Base-by-base conservation (phyloP, 2,888 invertebrate genomes). In the Apoda limacodes region DNA sequence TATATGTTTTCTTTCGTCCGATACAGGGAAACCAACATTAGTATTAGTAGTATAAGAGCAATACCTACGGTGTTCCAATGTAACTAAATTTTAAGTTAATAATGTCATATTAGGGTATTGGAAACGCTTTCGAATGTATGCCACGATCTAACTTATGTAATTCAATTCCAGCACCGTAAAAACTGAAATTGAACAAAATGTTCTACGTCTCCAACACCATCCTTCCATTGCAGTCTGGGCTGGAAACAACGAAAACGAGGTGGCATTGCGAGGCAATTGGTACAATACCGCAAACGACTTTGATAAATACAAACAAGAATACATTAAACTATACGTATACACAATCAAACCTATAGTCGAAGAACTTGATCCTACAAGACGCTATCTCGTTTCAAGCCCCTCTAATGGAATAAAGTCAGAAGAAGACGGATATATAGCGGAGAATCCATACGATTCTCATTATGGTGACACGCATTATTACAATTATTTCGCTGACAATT, bases 241-340 rank as follows among this genome's bases (percentile, higher is more conserved):
- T n/a, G 95, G 90, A 3, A 98, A 98, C 64, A 98, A 98, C 60
- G 98, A 98, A 70, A 98, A 98, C 57, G 98, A 98, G 76, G 90
- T 87, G 3, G 97, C 95, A 0, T 60, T 97, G 4, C 82, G 87
- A 25, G 87, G 87, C 22, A 87, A 92, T 59, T 97, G 96, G 97
- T 89, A 90, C 56, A 58, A 60, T 2, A 88, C 89, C 0, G 46
- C 53, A 1, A 29, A 46, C 0, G 53, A 84, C 9, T 83, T 81
- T 41, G 46, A 70, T 0, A 65, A 74, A 29, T 93, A 89, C 52
- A 85, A 86, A 50, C 49, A 65, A 0, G 95, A 97, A 56, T 98
- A 95, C 54, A 68, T 92, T 1, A 85, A 86, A 50, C 80, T 99
- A 0, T 98, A 98, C 55, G 87, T 92, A 1, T 82, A 88, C 22